Evolutionary conservation across 2,888 invertebrate genomes (phyloP).

Genomic region (Lissonota sp.): DNA sequence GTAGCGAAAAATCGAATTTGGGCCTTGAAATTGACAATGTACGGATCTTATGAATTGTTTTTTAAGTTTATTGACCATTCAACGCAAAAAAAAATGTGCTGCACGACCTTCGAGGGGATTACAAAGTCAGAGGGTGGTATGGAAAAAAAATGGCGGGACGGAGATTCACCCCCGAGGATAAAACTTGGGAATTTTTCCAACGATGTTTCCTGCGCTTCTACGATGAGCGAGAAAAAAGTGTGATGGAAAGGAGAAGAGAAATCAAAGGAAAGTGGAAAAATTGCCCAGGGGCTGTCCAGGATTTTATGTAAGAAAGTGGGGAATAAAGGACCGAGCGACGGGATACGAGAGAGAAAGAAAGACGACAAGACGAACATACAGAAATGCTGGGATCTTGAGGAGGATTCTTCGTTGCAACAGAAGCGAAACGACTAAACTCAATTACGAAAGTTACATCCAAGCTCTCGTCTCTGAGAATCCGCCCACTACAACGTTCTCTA

Average conservation of each 20-base stretch:
- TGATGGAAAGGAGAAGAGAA: constrained; percentile 27
- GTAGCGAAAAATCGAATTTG: no score
- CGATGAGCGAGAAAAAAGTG: constrained; percentile 19
- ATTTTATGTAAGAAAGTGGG: constrained; percentile 36
- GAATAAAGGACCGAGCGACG: constrained; percentile 18
- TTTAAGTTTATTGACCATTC: no score
- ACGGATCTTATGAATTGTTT: no score
- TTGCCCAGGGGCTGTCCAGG: constrained; percentile 56
- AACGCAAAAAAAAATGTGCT: no score
- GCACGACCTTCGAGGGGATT: no score
- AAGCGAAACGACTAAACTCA: constrained; percentile 79
- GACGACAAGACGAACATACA: constrained; percentile 27
- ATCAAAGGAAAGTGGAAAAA: constrained; percentile 43
- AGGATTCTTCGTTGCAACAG: constrained; percentile 63
- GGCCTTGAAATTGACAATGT: no score
- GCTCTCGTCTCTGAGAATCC: constrained; percentile 44
- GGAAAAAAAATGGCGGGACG: constrained; percentile 38
- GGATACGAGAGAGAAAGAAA: constrained; percentile 21
- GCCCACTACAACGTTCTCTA: constrained; percentile 50
- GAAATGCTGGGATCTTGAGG: constrained; percentile 58
- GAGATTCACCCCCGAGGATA: constrained; percentile 54
- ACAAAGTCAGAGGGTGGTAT: constrained; percentile 37
- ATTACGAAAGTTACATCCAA: constrained; percentile 81
- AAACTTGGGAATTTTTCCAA: constrained; percentile 64
- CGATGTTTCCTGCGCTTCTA: constrained; percentile 43